phyloP scores from a whole-genome alignment of 2,888 invertebrate genomes.

The Pyrochroa serraticornis region DNA sequence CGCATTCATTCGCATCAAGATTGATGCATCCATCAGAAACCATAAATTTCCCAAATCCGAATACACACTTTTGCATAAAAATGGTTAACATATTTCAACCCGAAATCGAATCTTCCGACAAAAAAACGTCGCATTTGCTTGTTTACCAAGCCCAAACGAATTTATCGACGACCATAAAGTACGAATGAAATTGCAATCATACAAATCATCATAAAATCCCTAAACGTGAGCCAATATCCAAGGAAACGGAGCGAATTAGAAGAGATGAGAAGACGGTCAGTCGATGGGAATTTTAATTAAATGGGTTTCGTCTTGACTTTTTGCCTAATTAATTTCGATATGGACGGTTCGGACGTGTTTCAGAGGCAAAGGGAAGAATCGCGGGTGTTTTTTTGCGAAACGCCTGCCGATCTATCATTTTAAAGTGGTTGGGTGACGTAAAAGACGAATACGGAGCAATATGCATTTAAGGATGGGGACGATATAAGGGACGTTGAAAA shows the following conservation, averaged over 20 bases:
- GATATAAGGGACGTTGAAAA: not conserved
- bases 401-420: slow-evolving; percentile 22
- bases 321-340: too few relatives aligned
- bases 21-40: too few relatives aligned
- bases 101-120: slow-evolving; percentile 17
- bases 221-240: slow-evolving; percentile 2
- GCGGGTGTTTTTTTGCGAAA: slow-evolving; percentile 8
- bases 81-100: slow-evolving; percentile 17
- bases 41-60: too few relatives aligned
- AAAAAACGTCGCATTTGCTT: slow-evolving; percentile 22
- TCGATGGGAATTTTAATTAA: too few relatives aligned
- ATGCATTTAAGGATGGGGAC: slow-evolving; percentile 20
- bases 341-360: too few relatives aligned
- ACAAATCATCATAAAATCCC: slow-evolving; percentile 21
- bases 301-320: too few relatives aligned
- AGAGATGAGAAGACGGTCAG: too few relatives aligned
- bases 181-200: slow-evolving; percentile 15
- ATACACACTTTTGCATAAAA: slow-evolving; percentile 9
- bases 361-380: too few relatives aligned
- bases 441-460: slow-evolving; percentile 21
- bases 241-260: too few relatives aligned
- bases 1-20: too few relatives aligned
- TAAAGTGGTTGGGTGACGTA: slow-evolving; percentile 26
- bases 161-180: slow-evolving; percentile 22
- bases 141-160: slow-evolving; percentile 18